Evolutionary conservation across 2,113 vertebrate species (phyloP).

Genomic region (Aphyosemion australe): DNA sequence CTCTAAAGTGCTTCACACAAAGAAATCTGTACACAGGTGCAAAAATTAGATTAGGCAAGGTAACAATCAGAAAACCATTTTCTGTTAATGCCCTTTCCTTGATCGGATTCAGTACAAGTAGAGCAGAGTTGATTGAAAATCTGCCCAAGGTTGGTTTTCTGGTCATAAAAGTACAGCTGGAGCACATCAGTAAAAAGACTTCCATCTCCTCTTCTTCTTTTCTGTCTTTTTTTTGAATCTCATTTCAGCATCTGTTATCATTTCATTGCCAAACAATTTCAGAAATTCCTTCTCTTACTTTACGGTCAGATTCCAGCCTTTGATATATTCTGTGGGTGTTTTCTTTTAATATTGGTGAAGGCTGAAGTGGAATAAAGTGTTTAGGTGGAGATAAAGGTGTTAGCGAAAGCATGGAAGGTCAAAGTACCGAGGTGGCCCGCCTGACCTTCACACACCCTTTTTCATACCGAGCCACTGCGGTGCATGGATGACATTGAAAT

Average conservation of each 20-base stretch:
- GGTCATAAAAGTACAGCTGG: slow-evolving; percentile 48
- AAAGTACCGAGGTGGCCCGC: slow-evolving; percentile 63
- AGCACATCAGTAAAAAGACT: slow-evolving; percentile 45
- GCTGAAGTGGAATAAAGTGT: slow-evolving; percentile 50
- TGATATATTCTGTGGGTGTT: slow-evolving; percentile 59
- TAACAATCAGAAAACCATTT: slow-evolving; percentile 26
- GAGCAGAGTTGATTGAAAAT: slow-evolving; percentile 46
- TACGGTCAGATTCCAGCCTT: slow-evolving; percentile 47
- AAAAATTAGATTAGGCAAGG: slow-evolving; percentile 2
- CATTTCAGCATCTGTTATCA: slow-evolving; percentile 48
- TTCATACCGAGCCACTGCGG: slow-evolving; percentile 62
- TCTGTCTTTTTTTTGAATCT: not conserved
- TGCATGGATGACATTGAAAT: slow-evolving; percentile 71
- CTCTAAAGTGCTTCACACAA: not conserved
- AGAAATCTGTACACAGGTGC: not conserved
- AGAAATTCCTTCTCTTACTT: slow-evolving; percentile 46
- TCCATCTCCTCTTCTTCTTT: slow-evolving; percentile 26
- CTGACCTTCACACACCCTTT: slow-evolving; percentile 68
- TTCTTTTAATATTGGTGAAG: slow-evolving; percentile 53
- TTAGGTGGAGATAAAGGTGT: slow-evolving; percentile 58
- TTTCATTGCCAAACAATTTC: slow-evolving; percentile 68
- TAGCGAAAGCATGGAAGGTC: slow-evolving; percentile 62
- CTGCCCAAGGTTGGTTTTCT: slow-evolving; percentile 56
- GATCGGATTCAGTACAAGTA: slow-evolving; percentile 25
- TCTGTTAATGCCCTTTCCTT: slow-evolving; percentile 34